Percentiles rank a stretch among this genome's conserved stretches.
These are phyloP conservation scores for Artibeus jamaicensis DNA, from an alignment of 2,797 vertebrate genomes.

Conservation along the genomic window DNA sequence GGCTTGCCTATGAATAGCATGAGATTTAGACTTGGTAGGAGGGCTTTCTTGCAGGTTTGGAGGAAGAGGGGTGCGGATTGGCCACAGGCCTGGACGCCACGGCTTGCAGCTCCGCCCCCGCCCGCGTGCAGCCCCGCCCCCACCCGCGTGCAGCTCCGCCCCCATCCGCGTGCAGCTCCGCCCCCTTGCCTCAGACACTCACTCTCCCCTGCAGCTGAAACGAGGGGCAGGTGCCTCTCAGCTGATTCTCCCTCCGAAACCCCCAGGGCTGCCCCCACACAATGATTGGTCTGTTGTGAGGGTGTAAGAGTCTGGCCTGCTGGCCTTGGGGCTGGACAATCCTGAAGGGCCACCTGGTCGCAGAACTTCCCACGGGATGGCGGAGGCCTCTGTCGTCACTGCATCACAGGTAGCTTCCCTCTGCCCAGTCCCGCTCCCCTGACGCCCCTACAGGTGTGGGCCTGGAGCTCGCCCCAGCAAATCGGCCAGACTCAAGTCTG, in stretches of 20 bases:
- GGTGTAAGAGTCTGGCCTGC: no score
- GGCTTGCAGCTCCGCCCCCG: no score
- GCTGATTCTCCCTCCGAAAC: not conserved
- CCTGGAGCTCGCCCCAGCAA: not conserved
- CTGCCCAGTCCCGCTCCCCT: not conserved
- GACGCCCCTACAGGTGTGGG: not conserved
- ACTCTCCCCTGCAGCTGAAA: not conserved
- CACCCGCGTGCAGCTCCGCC: no score
- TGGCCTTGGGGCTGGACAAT: not conserved
- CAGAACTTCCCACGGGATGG: rapidly evolving
- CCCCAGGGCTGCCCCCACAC: not conserved
- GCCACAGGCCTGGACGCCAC: not conserved
- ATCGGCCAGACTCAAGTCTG: not conserved
- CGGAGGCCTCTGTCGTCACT: not conserved
- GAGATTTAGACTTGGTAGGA: not conserved
- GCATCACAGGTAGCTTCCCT: not conserved
- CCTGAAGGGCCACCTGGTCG: not conserved
- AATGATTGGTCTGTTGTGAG: not conserved
- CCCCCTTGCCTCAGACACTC: no score
- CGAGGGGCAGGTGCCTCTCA: not conserved
- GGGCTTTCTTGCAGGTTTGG: not conserved
- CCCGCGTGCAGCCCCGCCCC: no score
- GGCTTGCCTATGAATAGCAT: not conserved
- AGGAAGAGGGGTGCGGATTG: not conserved
- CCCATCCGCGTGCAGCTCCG: no score